Evolutionary conservation across 2,113 vertebrate genomes (phyloP), one percentile per base, ranked within the genome.

Genomic region (Pseudopipra pipra): DNA sequence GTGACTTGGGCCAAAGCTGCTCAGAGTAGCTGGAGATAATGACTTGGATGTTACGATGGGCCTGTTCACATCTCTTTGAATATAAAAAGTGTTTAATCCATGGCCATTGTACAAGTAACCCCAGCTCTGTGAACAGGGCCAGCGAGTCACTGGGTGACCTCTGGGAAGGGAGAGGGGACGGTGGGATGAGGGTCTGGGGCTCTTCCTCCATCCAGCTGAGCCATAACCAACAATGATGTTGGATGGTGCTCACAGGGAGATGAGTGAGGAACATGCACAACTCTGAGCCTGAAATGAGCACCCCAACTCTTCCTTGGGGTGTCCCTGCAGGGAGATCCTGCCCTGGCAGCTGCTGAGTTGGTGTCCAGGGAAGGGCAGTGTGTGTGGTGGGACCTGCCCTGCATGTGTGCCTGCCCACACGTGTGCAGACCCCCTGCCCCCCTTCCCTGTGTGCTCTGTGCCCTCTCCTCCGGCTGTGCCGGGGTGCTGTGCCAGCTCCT

Each of bases 31-130:
- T 22, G 71, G 78, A 27, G 66, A 5, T 9, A 4, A 23, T 2
- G 31, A 1, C 19, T 37, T 35, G 80, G 58, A 1, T 47, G 39
- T 35, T 37, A 6, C 16, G 4, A 6, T n/a, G 67, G 59, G 51
- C 2, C 37, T 52, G 22, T 33, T 85, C 25, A 2, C 31, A 23
- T 12, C 61, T 51, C 61, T 33, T 39, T 5, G 33, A 47, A 23
- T 80, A 17, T 37, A 16, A 13, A 2, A 21, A 1, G 5, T 3
- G 2, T 33, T 2, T 16, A 74, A 24, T 6, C 31, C 22, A 6
- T 3, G 5, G 1, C 8, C 33, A 0, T 7, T 0, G 0, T 4
- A 5, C 5, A 39, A 30, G 30, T n/a, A 3, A 5, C 0, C 2
- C 18, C 27, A 33, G 37, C 28, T 12, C 41, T 7, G 0, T 6